Base-by-base conservation (phyloP, 1,140 invertebrate genomes). In the Scaptodrosophila lebanonensis region DNA sequence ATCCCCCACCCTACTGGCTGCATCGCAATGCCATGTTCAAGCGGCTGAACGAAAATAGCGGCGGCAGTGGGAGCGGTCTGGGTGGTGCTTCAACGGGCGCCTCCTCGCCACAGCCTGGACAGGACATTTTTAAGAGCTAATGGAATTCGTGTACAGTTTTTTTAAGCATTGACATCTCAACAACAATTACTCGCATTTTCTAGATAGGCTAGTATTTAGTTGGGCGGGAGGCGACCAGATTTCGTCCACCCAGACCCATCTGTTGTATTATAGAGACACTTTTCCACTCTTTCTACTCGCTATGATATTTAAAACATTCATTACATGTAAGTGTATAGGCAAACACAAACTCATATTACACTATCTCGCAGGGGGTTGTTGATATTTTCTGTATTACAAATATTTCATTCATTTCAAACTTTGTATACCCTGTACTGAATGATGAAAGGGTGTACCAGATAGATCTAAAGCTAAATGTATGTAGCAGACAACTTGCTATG, bases 91-190 rank as follows among this genome's bases (percentile, higher is more conserved):
- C 32, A n/a, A 33, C 32, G 5, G 54, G 60, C 5, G 36, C 69
- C 5, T 33, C 69, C 15, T 79, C 73, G 2, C 75, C 75, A 4
- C 75, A 70, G 49, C 76, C 69, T 7, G 53, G 66, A 4, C 75
- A 86, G 54, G 84, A 86, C 25, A 85, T 86, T 22, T 86, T 86
- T 47, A 86, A 86, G 56, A 86, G 85, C 84, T 86, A 86, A 85
- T 83, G 64, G 69, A 61, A 53, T 44, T 47, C 52, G 64, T 79
- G 79, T 71, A 77, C 71, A 84, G 82, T 53, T 29, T 38, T 39
- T 33, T 30, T 47, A 49, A 50, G 32, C 27, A 11, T 11, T 33
- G 5, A n/a, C 47, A 59, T 22, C 12, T 8, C n/a, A 43, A 39
- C 5, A 15, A 17, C 8, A 47, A 32, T 44, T 17, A 36, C 35